Base-by-base conservation (phyloP, 1,140 invertebrate genomes). In the Cyclina sinensis region DNA sequence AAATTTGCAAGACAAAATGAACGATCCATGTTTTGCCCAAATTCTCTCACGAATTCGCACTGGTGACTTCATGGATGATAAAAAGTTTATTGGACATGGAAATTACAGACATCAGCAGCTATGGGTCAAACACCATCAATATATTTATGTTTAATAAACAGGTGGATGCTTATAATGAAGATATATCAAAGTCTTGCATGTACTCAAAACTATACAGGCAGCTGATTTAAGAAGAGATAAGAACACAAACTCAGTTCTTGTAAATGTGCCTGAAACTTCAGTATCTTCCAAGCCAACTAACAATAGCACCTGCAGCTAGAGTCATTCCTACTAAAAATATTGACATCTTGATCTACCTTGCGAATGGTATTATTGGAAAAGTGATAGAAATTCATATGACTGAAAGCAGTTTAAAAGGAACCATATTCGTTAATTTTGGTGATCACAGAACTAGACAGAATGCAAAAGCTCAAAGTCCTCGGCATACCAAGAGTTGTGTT, bases 1-100 rank as follows among this genome's bases (percentile, higher is more conserved):
- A n/a, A 48, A n/a, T 51, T 68, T 90, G 12, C 35, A 51, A 65
- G 88, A 51, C 78, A 32, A 51, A n/a, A n/a, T n/a, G n/a, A n/a
- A 54, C 32, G 90, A 89, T 68, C 82, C 82, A 30, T 0, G 39
- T 0, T 90, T 81, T 90, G 81, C 86, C 16, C 24, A 88, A 46
- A 62, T 88, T 16, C 46, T 90, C 0, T 86, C 83, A n/a, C n/a
- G 89, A 57, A 59, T 90, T 4, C 24, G 89, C 14, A 62, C 62
- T 30, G 89, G 86, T 35, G 16, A 43, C 9, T 51, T 68, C 21
- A 83, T 78, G 35, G 54, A 81, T 3, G 54, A 82, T 35, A 80
- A 4, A 62, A 24, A 37, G 27, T 37, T 32, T 57, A 16, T n/a
- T n/a, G 37, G 1, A 81, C 0, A 30, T 79, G 18, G 14, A 86